Base-by-base conservation (phyloP, 2,797 vertebrate species). In the Tachyglossus aculeatus region DNA sequence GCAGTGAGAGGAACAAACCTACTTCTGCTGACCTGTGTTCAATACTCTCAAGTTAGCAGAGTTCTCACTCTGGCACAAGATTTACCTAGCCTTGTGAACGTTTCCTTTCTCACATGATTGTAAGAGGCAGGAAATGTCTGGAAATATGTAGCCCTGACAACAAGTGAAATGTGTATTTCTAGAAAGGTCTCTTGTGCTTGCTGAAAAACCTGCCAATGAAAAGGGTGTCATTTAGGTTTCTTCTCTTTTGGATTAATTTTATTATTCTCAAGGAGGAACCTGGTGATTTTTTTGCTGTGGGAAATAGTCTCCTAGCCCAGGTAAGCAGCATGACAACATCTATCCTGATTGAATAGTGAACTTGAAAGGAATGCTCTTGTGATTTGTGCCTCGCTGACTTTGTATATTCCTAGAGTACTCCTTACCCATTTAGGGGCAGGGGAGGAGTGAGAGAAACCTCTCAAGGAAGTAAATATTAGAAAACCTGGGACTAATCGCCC, bases 1-100 rank as follows among this genome's bases (percentile, higher is more conserved):
- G 82, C 59, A 75, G 77, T 72, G 85, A 81, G 85, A 88, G 86
- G 73, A 82, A 60, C 77, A 76, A 32, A 81, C 71, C 78, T 74
- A 63, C 58, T 75, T 86, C 81, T 77, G 81, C 84, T 81, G 81
- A 57, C 8, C 85, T 85, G 62, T 80, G 69, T 83, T 85, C 75
- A 86, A 67, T 83, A 82, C 79, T 67, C 74, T 74, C 45, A 86
- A 85, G 71, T 74, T 58, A 83, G 78, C 75, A 76, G 81, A 77
- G 75, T 80, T 74, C 67, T 45, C 64, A 78, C 71, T 75, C 86
- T 83, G 71, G 76, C 88, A 78, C 80, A 70, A 80, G 82, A 83
- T 31, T 77, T 61, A 27, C 67, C 38, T 67, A 54, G 50, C 60
- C 52, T 57, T 86, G 77, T 70, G 70, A 83, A 63, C 38, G 77